Base-by-base conservation (phyloP, 2,888 invertebrate genomes). In the Drosophila neotestacea region DNA sequence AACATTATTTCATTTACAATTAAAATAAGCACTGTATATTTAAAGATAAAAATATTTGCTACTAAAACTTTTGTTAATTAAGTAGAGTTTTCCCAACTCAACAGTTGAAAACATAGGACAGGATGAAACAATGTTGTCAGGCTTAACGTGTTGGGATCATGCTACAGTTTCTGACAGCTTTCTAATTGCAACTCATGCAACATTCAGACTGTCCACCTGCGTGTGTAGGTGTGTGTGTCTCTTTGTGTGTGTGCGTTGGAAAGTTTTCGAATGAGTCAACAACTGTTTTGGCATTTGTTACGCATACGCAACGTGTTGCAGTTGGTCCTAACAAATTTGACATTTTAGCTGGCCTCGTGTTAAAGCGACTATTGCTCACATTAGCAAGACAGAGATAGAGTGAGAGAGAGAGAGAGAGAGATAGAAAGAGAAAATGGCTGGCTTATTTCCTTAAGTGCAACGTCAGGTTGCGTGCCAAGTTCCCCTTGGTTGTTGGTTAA, bases 391-490 rank as follows among this genome's bases (percentile, higher is more conserved):
- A 36, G 34, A n/a, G 10, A 13, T 3, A 16, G 32, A 60, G 27
- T 4, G 22, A 42, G 7, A 2, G 10, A 27, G n/a, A 16, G 34
- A 16, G n/a, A 6, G 1, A 46, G 38, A 11, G 9, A 9, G 10
- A 6, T n/a, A n/a, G 7, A 11, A 10, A 28, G n/a, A 22, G 32
- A 38, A n/a, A 7, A 27, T 66, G 59, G 51, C 63, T 85, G 50
- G 72, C 80, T 73, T 72, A 85, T 88, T 88, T 85, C 75, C 70
- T 76, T 85, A 85, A 85, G 84, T 85, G 84, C 88, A 85, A 70
- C 83, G 85, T 82, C 79, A 75, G 82, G 68, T 77, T 84, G 75
- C 66, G 51, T 82, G 68, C 36, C 51, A 47, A 56, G 64, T 50
- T 47, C 55, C 42, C 47, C 46, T 55, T 42, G 34, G 46, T 60